Percentiles rank a stretch among this genome's conserved stretches.
phyloP scores from a whole-genome alignment of 2,888 invertebrate genomes.

The Amitus sp. region DNA sequence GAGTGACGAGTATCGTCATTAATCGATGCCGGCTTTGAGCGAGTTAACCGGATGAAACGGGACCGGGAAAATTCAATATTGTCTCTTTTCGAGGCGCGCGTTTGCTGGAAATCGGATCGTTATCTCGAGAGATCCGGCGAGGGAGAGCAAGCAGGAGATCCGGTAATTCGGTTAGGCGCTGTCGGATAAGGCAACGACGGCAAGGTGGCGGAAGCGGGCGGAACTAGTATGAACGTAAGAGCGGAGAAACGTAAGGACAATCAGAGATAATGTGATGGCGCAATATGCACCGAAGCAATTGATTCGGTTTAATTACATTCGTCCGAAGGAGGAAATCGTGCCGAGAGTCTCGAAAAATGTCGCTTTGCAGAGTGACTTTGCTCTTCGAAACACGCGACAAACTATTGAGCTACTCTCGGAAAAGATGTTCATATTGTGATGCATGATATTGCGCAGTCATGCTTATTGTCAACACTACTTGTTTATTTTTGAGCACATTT shows the following conservation, averaged over 20 bases:
- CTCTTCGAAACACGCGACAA: too few relatives aligned
- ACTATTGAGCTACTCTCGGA: too few relatives aligned
- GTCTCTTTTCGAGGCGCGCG: slow-evolving; percentile 15
- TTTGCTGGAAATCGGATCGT: slow-evolving; percentile 30
- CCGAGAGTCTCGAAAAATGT: neutral
- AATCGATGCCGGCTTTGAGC: slow-evolving; percentile 47
- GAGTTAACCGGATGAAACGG: slow-evolving; percentile 2
- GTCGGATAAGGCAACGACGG: slow-evolving; percentile 9
- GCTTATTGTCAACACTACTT: too few relatives aligned
- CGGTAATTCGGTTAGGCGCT: slow-evolving; percentile 21
- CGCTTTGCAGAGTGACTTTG: too few relatives aligned
- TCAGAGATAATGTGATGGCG: slow-evolving; percentile 32
- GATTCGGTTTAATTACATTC: slow-evolving; percentile 36
- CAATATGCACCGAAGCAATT: slow-evolving; percentile 28
- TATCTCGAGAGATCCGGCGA: slow-evolving; percentile 15
- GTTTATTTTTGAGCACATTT: too few relatives aligned
- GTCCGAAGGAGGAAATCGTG: slow-evolving; percentile 12
- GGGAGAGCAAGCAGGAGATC: neutral
- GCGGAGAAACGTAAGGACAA: slow-evolving; percentile 22
- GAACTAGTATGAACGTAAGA: slow-evolving; percentile 3
- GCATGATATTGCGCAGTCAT: too few relatives aligned
- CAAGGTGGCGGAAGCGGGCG: neutral
- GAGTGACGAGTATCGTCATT: slow-evolving; percentile 51
- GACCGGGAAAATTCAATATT: slow-evolving; percentile 29
- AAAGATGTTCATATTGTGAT: too few relatives aligned